Evolutionary conservation across 2,888 invertebrate genomes (phyloP), one percentile per base, ranked within the genome.

Genomic region (Galerucella pusilla): DNA sequence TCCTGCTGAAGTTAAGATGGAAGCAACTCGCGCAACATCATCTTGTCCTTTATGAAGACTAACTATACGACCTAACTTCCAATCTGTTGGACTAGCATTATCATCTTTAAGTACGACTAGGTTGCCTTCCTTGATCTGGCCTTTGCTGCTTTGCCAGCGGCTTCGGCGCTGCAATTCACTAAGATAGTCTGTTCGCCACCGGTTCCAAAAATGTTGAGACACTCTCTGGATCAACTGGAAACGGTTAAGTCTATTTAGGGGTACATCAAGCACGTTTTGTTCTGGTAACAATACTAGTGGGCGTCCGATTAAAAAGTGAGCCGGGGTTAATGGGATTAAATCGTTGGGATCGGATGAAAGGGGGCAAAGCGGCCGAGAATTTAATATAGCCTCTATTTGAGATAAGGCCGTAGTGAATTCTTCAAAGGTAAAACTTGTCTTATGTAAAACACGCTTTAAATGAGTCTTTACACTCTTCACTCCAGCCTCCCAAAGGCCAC

Each of bases 341-440:
- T 78, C 80, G 45, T 76, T 71, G 11, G 77, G 76, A 65, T 76
- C 76, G 11, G 73, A 57, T 20, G 72, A 74, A 14, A 80, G 35
- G 54, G 77, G 76, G 3, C 69, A 75, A 25, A 80, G 52, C 68
- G 84, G 83, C 20, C 83, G 65, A 12, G 81, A 83, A 75, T 85
- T 84, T n/a, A 83, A 68, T 35, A 78, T 10, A 46, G 46, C 46
- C 12, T 46, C 46, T 28, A 28, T 28, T 28, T 82, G 80, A 16
- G 70, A 71, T 6, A 79, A 25, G 1, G 81, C 25, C 0, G 82
- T 83, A 12, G 59, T 49, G 28, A 84, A 76, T 63, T 85, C 81
- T 70, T 83, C 80, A 61, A 77, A 80, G 10, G 77, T 81, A 2
- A 82, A 61, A 42, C 57, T 71, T 16, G 67, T n/a, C 35, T 78